Conservation (phyloP, 1,140 invertebrate species). For the Condylostylus longicornis region DNA sequence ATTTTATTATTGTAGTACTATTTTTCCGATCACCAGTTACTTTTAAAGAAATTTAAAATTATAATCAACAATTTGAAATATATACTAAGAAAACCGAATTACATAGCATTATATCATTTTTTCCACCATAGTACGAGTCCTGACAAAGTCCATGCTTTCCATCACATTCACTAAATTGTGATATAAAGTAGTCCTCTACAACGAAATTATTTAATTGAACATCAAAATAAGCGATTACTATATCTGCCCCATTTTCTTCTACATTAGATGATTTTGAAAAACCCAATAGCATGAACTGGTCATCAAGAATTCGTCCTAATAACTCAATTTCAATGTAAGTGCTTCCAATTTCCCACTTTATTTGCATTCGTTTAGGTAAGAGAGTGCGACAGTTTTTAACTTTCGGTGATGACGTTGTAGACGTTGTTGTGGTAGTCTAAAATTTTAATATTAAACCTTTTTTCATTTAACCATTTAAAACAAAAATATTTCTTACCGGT, state of each 20-base stretch:
- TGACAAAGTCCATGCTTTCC: slow-evolving; percentile 72
- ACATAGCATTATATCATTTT: slow-evolving; percentile 61
- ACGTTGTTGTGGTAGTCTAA: too few relatives aligned
- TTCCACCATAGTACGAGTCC: slow-evolving; percentile 62
- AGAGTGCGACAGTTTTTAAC: slow-evolving; percentile 65
- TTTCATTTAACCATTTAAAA: too few relatives aligned
- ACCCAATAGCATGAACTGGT: slow-evolving; percentile 81
- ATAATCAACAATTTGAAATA: background rate
- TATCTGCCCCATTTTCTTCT: slow-evolving; percentile 65
- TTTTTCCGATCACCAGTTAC: slow-evolving; percentile 56
- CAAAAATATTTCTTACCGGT: slow-evolving; percentile 58
- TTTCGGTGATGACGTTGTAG: slow-evolving; percentile 39
- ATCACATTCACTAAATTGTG: slow-evolving; percentile 65
- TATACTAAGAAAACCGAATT: too few relatives aligned
- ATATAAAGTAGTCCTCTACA: slow-evolving; percentile 74
- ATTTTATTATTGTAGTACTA: slow-evolving; percentile 69
- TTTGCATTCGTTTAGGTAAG: slow-evolving; percentile 58
- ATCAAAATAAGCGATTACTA: slow-evolving; percentile 70
- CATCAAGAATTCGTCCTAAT: slow-evolving; percentile 56
- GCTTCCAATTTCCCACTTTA: slow-evolving; percentile 61
- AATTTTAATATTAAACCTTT: too few relatives aligned
- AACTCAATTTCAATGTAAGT: slow-evolving; percentile 61
- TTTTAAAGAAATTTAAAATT: slow-evolving; percentile 14
- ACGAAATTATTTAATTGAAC: slow-evolving; percentile 49
- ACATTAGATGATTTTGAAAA: slow-evolving; percentile 61